Evolutionary conservation across 2,113 vertebrate species (phyloP), one percentile per base, ranked within the genome.

Genomic region (Spea multiplicata): DNA sequence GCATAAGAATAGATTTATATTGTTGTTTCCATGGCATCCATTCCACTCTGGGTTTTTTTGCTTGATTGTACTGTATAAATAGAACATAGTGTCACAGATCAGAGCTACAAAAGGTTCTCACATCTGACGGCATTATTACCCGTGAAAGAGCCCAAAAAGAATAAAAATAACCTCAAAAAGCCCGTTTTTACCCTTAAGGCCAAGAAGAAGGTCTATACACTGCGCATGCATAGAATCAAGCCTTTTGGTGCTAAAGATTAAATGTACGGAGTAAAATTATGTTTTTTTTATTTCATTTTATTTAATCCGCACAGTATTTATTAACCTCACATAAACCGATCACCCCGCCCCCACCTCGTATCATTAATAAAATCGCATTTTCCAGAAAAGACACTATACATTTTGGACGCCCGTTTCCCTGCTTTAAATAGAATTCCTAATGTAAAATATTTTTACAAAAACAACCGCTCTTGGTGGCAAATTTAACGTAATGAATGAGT

Each of bases 1-100:
- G 69, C 8, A 30, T 44, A 71, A 52, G 69, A 71, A 55, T 30
- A 44, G 50, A 53, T 68, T 68, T 68, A 68, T 44, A 10, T n/a
- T 13, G 83, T n/a, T 14, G 84, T 83, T 83, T 45, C 85, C 82
- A 73, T 76, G 81, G 80, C 76, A 81, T 73, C 84, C 3, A 0
- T 44, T 55, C n/a, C 66, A 67, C 0, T 7, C 49, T 55, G 61
- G 6, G 8, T 71, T 8, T 57, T 50, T 61, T 7, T 59, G 5
- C 52, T 79, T 16, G 0, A 17, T 16, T 9, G 17, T 53, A 6
- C 9, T 30, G 55, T 3, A 71, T 17, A 12, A 13, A 53, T 14
- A 53, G 49, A 53, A 44, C 17, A 71, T 9, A 52, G 17, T 55
- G 69, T 71, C 30, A 17, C 69, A 71, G 69, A 52, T 12, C 49